A percentile compares a stretch with the other conserved stretches of the same genome.
These are phyloP conservation scores for Myzus persicae DNA, from an alignment of 1,140 invertebrate species.

Conservation along the genomic window DNA sequence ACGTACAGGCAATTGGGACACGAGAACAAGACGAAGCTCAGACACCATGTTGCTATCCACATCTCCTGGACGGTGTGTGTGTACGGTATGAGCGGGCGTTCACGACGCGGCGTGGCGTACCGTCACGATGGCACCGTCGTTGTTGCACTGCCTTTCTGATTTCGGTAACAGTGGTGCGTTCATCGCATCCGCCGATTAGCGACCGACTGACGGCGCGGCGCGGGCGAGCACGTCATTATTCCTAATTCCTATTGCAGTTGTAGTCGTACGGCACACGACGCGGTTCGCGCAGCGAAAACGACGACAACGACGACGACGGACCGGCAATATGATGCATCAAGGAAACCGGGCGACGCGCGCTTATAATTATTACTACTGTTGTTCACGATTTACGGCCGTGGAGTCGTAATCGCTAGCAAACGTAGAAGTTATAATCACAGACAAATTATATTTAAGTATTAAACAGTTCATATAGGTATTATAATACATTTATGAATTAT, in stretches of 20 bases:
- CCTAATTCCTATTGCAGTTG: background rate
- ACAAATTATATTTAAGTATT: background rate
- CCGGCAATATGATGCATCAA: background rate
- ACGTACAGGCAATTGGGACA: constrained; percentile 31
- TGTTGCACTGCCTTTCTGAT: background rate
- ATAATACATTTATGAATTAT: background rate
- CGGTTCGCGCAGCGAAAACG: background rate
- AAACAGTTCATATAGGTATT: background rate
- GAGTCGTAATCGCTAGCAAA: background rate
- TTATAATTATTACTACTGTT: background rate
- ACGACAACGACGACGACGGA: background rate
- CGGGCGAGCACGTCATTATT: background rate
- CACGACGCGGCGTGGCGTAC: background rate
- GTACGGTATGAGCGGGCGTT: background rate
- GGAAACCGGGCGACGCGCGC: background rate
- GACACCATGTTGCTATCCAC: constrained; percentile 57
- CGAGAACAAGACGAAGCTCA: constrained; percentile 49
- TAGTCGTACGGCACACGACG: background rate
- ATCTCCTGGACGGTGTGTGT: constrained; percentile 6
- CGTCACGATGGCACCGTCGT: background rate
- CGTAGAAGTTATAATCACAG: background rate
- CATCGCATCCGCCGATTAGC: constrained; percentile 24
- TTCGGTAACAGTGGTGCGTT: background rate
- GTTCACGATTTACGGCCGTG: background rate
- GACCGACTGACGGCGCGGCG: background rate